Percentiles rank a stretch among this genome's conserved stretches.
These are phyloP conservation scores for Calliopsis andreniformis DNA, from an alignment of 1,140 invertebrate genomes.

Conservation along the genomic window DNA sequence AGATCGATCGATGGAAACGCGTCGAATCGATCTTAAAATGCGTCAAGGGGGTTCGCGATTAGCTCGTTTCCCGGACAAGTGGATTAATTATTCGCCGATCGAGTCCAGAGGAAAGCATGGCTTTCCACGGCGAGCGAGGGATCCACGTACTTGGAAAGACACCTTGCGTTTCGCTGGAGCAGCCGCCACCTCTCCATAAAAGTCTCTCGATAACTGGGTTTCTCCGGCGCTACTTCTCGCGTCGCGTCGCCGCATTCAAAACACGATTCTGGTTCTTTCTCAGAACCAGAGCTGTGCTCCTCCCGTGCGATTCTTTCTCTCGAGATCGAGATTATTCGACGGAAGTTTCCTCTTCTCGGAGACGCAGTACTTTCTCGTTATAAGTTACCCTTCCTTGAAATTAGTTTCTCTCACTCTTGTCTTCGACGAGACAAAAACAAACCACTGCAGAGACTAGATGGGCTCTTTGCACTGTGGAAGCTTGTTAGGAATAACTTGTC, in stretches of 20 bases:
- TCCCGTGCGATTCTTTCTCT: neutral
- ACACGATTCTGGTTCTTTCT: conserved; percentile 49
- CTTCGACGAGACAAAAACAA: no score
- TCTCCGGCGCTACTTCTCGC: conserved; percentile 50
- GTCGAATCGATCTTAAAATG: neutral
- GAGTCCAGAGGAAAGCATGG: neutral
- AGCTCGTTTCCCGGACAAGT: neutral
- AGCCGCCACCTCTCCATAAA: conserved; percentile 50
- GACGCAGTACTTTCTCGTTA: no score
- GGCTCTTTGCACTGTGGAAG: no score
- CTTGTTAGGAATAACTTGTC: no score
- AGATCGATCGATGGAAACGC: conserved; percentile 31
- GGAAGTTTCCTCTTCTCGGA: no score
- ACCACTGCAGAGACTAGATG: no score
- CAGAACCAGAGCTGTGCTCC: neutral
- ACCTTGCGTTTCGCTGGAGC: conserved; percentile 43
- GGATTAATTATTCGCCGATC: neutral
- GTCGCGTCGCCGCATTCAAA: conserved; percentile 53
- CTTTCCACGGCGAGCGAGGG: conserved; percentile 20
- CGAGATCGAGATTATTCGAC: no score
- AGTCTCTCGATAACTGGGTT: conserved; percentile 58
- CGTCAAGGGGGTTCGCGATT: no score
- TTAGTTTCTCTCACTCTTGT: no score
- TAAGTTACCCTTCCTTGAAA: no score
- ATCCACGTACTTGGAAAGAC: conserved; percentile 46